Evolutionary conservation across 2,888 invertebrate species (phyloP).

Genomic region (Copidosoma aretas): DNA sequence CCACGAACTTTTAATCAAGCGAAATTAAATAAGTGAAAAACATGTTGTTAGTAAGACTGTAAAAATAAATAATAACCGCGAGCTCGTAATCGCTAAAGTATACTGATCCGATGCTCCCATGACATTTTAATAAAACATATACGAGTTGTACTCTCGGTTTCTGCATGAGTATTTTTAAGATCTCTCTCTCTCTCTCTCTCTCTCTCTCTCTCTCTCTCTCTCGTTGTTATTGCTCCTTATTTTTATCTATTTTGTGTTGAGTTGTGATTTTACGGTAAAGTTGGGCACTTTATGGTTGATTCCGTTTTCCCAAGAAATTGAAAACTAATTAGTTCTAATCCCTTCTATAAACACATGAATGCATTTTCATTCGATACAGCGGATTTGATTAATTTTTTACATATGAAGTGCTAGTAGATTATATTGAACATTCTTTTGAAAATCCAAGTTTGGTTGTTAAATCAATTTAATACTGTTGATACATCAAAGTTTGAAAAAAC

Average conservation of each 20-base stretch:
- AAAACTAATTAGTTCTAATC: too few relatives aligned
- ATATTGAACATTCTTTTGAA: too few relatives aligned
- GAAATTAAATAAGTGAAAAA: constrained; percentile 20
- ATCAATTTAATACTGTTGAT: too few relatives aligned
- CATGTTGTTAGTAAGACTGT: constrained; percentile 52
- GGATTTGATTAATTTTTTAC: too few relatives aligned
- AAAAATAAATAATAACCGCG: constrained; percentile 42
- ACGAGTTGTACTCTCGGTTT: constrained; percentile 33
- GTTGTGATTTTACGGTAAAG: constrained; percentile 5
- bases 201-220: too few relatives aligned
- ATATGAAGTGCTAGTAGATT: too few relatives aligned
- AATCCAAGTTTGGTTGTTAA: too few relatives aligned
- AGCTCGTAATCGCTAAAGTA: constrained; percentile 17
- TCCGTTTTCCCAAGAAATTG: background rate
- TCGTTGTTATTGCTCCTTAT: constrained; percentile 4
- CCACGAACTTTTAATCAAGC: constrained; percentile 42
- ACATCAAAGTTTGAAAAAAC: too few relatives aligned
- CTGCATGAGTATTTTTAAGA: constrained; percentile 35
- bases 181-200: too few relatives aligned
- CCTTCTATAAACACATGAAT: too few relatives aligned
- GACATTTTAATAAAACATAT: constrained; percentile 23
- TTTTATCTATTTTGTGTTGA: constrained; percentile 1
- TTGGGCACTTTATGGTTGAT: constrained; percentile 36
- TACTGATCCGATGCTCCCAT: constrained; percentile 29
- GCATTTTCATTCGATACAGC: too few relatives aligned